These are phyloP conservation scores for Axea sp. DNA, from an alignment of 2,888 invertebrate species.

Conservation along the genomic window DNA sequence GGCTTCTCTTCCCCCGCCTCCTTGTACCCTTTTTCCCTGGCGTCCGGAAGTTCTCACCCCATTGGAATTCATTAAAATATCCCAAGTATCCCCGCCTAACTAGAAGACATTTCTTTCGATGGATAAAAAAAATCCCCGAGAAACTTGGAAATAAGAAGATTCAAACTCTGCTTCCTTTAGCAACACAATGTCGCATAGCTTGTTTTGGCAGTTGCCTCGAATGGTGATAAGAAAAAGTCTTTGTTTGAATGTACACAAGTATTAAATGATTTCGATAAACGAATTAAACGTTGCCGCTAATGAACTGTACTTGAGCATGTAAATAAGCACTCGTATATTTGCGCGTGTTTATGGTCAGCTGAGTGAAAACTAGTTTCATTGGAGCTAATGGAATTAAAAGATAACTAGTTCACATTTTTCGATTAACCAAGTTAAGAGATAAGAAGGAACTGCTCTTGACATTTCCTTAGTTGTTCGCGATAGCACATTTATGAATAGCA, in stretches of 20 bases:
- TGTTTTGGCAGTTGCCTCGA: too few species aligned
- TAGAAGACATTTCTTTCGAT: constrained; percentile 64
- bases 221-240: too few species aligned
- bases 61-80: constrained; percentile 77
- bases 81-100: constrained; percentile 72
- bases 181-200: too few species aligned
- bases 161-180: constrained; percentile 41
- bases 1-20: constrained; percentile 47
- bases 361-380: constrained; percentile 43
- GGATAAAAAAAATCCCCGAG: too few species aligned
- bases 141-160: constrained; percentile 41
- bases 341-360: constrained; percentile 37
- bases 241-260: too few species aligned
- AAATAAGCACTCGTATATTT: background rate
- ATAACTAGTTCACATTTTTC: constrained; percentile 64
- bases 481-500: constrained; percentile 24
- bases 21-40: constrained; percentile 5
- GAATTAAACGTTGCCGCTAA: too few species aligned
- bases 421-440: constrained; percentile 57
- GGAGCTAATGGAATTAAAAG: constrained; percentile 63
- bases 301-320: background rate
- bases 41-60: constrained; percentile 63
- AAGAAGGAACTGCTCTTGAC: constrained; percentile 37
- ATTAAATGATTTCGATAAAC: too few species aligned
- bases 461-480: constrained; percentile 40